Conservation (phyloP, 2,113 vertebrate species). For the Sciurus niger region DNA sequence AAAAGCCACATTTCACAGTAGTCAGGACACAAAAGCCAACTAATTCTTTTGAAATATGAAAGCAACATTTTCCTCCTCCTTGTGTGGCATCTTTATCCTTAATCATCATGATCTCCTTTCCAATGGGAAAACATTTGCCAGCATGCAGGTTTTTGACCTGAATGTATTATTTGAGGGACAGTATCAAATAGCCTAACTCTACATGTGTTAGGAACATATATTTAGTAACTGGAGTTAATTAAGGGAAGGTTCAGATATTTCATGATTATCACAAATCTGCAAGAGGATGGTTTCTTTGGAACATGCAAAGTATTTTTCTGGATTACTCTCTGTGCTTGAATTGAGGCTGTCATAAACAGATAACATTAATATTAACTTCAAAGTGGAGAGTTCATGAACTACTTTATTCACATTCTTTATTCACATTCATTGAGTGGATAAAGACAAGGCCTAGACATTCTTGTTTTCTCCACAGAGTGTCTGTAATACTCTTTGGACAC, state of each 20-base stretch:
- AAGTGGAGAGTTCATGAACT: neutral
- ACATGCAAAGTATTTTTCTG: neutral
- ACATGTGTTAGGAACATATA: neutral
- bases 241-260: neutral
- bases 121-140: neutral
- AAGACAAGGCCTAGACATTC: neutral
- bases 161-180: neutral
- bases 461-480: neutral
- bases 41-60: neutral
- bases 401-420: neutral
- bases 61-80: neutral
- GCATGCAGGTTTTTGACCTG: neutral
- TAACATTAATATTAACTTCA: neutral
- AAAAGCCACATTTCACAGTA: neutral
- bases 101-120: neutral
- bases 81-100: neutral
- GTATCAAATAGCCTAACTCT: neutral
- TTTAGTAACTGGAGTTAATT: neutral
- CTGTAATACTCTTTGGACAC: neutral
- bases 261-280: neutral
- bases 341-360: neutral
- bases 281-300: neutral
- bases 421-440: neutral
- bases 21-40: neutral
- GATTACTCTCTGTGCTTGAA: neutral